A percentile compares a stretch with the other conserved stretches of the same genome.
phyloP scores from a whole-genome alignment of 2,797 vertebrate species.

The Serranus cabrilla region DNA sequence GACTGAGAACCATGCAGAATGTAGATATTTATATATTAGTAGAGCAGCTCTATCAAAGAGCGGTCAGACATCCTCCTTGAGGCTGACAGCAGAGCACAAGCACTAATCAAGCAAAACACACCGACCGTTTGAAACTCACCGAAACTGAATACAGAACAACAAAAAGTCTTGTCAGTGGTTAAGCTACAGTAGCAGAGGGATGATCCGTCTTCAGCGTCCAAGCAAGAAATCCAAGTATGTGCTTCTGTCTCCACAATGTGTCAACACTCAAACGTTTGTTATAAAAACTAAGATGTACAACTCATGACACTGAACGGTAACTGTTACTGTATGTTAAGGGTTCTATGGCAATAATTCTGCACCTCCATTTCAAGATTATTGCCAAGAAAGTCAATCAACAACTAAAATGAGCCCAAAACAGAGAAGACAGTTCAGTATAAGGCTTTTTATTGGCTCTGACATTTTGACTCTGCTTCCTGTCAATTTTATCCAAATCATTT shows the following conservation, averaged over 20 bases:
- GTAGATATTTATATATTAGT: slow-evolving; percentile 22
- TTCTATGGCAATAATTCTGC: background rate
- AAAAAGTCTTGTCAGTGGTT: slow-evolving; percentile 8
- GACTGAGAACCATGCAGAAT: slow-evolving; percentile 6
- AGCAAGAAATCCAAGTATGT: slow-evolving; percentile 17
- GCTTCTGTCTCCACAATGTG: background rate
- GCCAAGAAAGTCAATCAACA: background rate
- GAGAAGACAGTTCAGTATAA: slow-evolving; percentile 12
- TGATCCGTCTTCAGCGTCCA: slow-evolving; percentile 60
- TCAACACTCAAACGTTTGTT: background rate
- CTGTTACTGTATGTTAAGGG: background rate
- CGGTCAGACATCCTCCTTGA: background rate
- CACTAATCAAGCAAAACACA: slow-evolving; percentile 53
- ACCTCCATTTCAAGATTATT: background rate
- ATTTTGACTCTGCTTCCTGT: background rate
- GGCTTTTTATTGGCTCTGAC: slow-evolving; percentile 50
- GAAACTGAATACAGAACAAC: slow-evolving; percentile 31
- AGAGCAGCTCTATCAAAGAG: slow-evolving; percentile 20
- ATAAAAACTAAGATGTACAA: slow-evolving; percentile 11
- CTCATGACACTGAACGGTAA: background rate
- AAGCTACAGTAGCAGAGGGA: slow-evolving; percentile 32
- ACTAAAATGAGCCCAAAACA: background rate
- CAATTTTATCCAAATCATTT: background rate
- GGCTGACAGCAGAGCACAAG: slow-evolving; percentile 37
- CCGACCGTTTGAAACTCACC: slow-evolving; percentile 70